A percentile compares a stretch with the other conserved stretches of the same genome.
Conservation (phyloP, 1,140 invertebrate genomes). For the Zeugodacus cucurbitae region DNA sequence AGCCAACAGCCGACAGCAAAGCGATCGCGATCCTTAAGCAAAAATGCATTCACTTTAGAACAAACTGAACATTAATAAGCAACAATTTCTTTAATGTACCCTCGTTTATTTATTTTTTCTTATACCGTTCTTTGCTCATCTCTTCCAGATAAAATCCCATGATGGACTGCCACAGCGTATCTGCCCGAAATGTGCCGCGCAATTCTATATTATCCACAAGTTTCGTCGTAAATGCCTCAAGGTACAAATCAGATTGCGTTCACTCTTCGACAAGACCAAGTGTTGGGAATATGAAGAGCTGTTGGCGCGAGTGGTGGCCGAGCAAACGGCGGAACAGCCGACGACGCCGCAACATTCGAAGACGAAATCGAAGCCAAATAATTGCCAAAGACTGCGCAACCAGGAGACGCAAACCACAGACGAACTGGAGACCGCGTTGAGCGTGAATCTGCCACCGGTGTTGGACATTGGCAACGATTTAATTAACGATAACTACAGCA, state of each 20-base stretch:
- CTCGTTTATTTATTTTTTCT: conserved; percentile 9
- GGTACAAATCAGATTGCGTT: conserved; percentile 55
- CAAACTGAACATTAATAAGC: conserved; percentile 36
- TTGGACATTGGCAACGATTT: conserved; percentile 41
- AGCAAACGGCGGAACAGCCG: not conserved
- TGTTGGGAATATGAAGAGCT: not conserved
- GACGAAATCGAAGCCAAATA: conserved; percentile 25
- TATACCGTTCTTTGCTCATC: not conserved
- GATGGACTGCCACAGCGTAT: conserved; percentile 62
- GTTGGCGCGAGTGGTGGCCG: not conserved
- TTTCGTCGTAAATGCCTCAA: conserved; percentile 59
- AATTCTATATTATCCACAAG: conserved; percentile 61
- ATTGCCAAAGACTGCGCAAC: not conserved
- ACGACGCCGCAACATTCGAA: not conserved
- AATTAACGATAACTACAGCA: conserved; percentile 42
- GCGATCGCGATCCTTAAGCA: not conserved
- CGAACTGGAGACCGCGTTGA: conserved; percentile 2
- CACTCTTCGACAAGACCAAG: conserved; percentile 45
- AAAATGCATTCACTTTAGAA: conserved; percentile 13
- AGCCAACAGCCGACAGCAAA: not conserved
- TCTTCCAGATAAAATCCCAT: conserved; percentile 54
- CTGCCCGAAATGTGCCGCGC: conserved; percentile 59
- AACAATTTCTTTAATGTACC: not conserved
- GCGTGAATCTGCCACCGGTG: conserved; percentile 27
- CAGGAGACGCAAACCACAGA: conserved; percentile 14